Percentiles rank a stretch among this genome's conserved stretches.
Conservation (phyloP, 1,140 invertebrate genomes). For the Pectinophora gossypiella region DNA sequence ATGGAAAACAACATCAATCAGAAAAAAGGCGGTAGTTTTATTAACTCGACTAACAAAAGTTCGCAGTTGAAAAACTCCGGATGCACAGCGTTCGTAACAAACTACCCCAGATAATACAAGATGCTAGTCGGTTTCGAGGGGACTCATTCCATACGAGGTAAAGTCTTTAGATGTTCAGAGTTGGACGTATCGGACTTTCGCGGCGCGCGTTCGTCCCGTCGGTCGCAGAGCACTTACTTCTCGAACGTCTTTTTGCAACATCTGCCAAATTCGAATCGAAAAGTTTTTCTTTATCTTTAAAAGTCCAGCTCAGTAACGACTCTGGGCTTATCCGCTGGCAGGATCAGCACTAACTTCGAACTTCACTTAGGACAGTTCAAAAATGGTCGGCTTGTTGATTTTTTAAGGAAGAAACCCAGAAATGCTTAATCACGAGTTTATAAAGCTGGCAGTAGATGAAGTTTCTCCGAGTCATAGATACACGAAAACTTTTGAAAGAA, state of each 20-base stretch:
- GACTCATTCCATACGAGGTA: slow-evolving; percentile 7
- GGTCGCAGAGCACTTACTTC: slow-evolving; percentile 35
- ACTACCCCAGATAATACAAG: not conserved
- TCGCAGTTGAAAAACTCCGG: no score
- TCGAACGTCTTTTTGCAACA: slow-evolving; percentile 45
- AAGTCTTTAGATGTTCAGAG: slow-evolving; percentile 35
- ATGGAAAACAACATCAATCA: no score
- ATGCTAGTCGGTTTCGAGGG: not conserved
- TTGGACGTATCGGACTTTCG: slow-evolving; percentile 7
- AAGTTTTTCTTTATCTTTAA: slow-evolving; percentile 55
- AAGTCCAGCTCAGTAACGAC: slow-evolving; percentile 47
- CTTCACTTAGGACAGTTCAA: slow-evolving; percentile 11
- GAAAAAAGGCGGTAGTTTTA: no score
- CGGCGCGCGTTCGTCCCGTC: slow-evolving; percentile 10
- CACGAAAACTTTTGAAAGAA: no score
- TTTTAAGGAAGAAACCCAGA: no score
- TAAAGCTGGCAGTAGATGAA: no score
- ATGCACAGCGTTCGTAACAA: no score
- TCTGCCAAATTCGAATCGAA: slow-evolving; percentile 58
- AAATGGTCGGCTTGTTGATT: slow-evolving; percentile 15
- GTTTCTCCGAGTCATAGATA: no score
- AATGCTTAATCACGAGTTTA: no score
- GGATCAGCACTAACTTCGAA: slow-evolving; percentile 26
- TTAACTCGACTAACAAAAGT: no score
- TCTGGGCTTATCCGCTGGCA: slow-evolving; percentile 30